These are phyloP conservation scores for Pterophyllum scalare DNA, from an alignment of 2,113 vertebrate species.

Conservation along the genomic window DNA sequence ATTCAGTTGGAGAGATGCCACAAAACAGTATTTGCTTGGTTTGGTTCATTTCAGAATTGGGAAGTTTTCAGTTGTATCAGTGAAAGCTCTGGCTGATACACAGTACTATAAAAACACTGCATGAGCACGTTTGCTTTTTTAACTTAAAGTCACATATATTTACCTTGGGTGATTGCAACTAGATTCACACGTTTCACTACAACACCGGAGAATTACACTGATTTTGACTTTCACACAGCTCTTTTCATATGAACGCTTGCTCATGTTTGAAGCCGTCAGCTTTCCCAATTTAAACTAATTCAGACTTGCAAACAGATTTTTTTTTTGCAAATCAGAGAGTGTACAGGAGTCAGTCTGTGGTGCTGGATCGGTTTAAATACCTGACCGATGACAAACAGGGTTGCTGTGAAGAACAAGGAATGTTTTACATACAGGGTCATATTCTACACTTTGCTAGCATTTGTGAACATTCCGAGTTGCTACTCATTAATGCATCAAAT, in stretches of 20 bases:
- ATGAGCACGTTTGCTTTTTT: background rate
- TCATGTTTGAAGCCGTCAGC: background rate
- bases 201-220: background rate
- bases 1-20: background rate
- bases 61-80: background rate
- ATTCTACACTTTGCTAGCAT: background rate
- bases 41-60: background rate
- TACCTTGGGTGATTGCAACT: background rate
- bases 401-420: background rate
- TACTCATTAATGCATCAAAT: background rate
- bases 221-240: background rate
- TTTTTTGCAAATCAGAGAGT: background rate
- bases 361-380: background rate
- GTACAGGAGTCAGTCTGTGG: background rate
- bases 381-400: background rate
- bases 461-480: background rate
- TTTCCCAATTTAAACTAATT: background rate
- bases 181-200: background rate
- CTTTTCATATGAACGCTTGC: background rate
- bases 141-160: too few species aligned
- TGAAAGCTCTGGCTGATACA: background rate
- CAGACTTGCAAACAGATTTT: background rate
- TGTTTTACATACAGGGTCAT: background rate
- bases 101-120: background rate
- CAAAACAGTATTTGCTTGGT: background rate